These are phyloP conservation scores for Bellardia pandia DNA, from an alignment of 2,888 invertebrate species.

Conservation along the genomic window DNA sequence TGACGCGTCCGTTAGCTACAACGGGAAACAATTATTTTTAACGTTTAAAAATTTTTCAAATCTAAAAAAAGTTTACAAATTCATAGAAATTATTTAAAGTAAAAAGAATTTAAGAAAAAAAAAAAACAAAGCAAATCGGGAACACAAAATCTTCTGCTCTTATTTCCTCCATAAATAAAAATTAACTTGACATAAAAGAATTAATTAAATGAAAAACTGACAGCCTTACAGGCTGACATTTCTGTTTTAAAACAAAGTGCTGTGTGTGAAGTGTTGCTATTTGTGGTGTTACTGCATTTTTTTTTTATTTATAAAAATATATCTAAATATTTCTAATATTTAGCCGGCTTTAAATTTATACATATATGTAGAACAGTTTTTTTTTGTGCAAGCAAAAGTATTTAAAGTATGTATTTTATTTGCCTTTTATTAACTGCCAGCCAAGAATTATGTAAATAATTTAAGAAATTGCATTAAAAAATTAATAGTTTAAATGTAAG, in stretches of 20 bases:
- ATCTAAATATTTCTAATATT: not conserved
- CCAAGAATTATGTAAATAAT: constrained; percentile 29
- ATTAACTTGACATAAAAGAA: constrained; percentile 43
- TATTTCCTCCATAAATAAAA: constrained; percentile 56
- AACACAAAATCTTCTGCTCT: constrained; percentile 13
- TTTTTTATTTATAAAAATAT: not conserved
- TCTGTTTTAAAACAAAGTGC: constrained; percentile 9
- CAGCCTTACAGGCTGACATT: constrained; percentile 36
- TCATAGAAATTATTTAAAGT: not conserved
- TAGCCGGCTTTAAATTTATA: not conserved
- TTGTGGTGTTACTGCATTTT: constrained; percentile 18
- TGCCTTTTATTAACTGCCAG: constrained; percentile 4
- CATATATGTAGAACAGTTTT: not conserved
- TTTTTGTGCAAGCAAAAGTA: not conserved
- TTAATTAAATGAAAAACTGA: constrained; percentile 41
- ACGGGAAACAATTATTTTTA: constrained; percentile 34
- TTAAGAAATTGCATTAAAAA: constrained; percentile 14
- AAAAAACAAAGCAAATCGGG: not conserved
- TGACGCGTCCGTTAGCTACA: constrained; percentile 18
- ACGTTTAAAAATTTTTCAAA: not conserved
- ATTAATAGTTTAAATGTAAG: constrained; percentile 17
- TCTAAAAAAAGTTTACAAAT: not conserved
- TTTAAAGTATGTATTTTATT: not conserved
- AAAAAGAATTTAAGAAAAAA: not conserved
- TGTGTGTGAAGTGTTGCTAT: constrained; percentile 1